Evolutionary conservation across 2,888 invertebrate genomes (phyloP), one percentile per base, ranked within the genome.

Genomic region (Cheilosia vernalis): DNA sequence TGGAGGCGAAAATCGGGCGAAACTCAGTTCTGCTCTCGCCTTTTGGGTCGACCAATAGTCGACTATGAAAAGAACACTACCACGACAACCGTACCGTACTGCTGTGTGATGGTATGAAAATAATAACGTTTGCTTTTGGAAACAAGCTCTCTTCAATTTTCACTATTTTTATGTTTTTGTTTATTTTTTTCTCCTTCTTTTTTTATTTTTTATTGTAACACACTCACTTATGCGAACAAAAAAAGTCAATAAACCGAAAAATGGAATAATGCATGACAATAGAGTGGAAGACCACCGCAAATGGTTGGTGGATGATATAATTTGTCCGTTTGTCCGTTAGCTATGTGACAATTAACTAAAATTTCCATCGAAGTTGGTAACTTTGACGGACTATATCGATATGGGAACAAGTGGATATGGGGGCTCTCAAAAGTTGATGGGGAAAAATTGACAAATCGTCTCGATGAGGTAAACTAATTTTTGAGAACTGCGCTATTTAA

Each of bases 121-220:
- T 24, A 55, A n/a, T 58, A 42, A 60, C 42, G 19, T 70, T 55
- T 51, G 42, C 42, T 6, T 24, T 55, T 10, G 19, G 42, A 40
- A 42, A 56, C 53, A n/a, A 66, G 27, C 40, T 37, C 49, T 69
- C 37, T 69, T 40, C 64, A 67, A 51, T 76, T 81, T 81, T 69
- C 24, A 17, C n/a, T 30, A 30, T 30, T 30, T 30, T 30, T 7
- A 9, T 30, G 30, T 30, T 0, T 30, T 1, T 30, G 1, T 30
- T 30, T 9, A 2, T 9, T 9, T 9, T 30, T 2, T 30, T 30
- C 2, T 30, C 0, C 30, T 42, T 44, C 6, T 7, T n/a, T 44
- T 44, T 44, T 44, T 37, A 27, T n/a, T 44, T 44, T 44, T 44
- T 37, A 27, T 21, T 49, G 33, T 21, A 55, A n/a, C 30, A 56